phyloP scores from a whole-genome alignment of 1,140 invertebrate genomes.

The Protaetia brevitarsis region DNA sequence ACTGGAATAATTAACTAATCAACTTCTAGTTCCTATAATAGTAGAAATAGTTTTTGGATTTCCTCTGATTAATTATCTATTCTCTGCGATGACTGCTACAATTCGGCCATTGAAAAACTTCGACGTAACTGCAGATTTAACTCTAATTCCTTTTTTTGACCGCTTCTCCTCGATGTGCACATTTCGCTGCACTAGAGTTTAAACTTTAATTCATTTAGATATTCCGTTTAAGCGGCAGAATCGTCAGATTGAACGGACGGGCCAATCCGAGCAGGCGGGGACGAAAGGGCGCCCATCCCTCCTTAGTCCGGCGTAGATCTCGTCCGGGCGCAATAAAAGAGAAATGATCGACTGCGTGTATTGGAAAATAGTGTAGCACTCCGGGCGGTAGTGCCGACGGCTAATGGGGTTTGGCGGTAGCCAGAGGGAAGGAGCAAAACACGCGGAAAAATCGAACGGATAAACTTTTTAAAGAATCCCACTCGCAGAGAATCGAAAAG shows the following conservation, averaged over 20 bases:
- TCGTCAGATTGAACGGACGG: too few relatives aligned
- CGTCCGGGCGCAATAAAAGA: slow-evolving; percentile 3
- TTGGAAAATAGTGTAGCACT: slow-evolving; percentile 13
- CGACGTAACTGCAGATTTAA: not conserved
- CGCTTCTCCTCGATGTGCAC: too few relatives aligned
- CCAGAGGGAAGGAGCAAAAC: slow-evolving; percentile 7
- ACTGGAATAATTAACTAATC: too few relatives aligned
- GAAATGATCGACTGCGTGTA: slow-evolving; percentile 1
- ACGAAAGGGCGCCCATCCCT: too few relatives aligned
- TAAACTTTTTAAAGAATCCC: not conserved
- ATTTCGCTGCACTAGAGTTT: not conserved
- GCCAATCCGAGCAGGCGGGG: too few relatives aligned
- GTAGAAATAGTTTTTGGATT: too few relatives aligned
- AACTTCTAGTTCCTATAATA: too few relatives aligned
- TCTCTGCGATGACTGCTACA: too few relatives aligned
- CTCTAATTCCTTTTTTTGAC: not conserved
- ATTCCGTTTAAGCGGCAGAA: not conserved
- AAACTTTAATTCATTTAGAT: slow-evolving; percentile 18
- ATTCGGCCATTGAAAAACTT: too few relatives aligned
- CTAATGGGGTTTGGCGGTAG: too few relatives aligned
- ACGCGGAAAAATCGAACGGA: not conserved
- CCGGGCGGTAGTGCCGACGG: not conserved
- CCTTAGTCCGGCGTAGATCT: too few relatives aligned
- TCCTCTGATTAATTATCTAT: too few relatives aligned
- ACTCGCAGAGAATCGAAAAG: not conserved